Base-by-base conservation (phyloP, 2,113 vertebrate genomes). In the Syrmaticus mikado region DNA sequence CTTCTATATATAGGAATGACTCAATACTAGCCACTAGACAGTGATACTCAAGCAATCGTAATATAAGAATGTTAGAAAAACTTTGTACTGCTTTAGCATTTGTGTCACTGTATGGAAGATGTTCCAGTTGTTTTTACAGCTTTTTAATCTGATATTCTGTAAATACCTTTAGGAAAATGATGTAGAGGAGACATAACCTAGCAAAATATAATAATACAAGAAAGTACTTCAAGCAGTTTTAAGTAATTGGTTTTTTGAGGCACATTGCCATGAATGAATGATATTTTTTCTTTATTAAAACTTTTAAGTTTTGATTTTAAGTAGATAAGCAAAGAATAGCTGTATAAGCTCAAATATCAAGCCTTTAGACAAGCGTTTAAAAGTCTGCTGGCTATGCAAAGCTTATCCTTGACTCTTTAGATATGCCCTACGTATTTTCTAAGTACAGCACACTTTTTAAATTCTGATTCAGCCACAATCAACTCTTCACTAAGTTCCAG, bases 71-170 rank as follows among this genome's bases (percentile, higher is more conserved):
- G 20, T 17, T 94, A 57, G 58, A 84, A 84, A 57, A 78, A 78
- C 3, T 90, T 11, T 68, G 24, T 60, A 25, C n/a, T 93, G 25
- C 61, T 92, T 81, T 95, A 73, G 38, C 52, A 64, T 88, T 46
- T 73, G 8, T 74, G 57, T 32, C 22, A 45, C 34, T 81, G 3
- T 84, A 92, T 75, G n/a, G n/a, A 78, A 92, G 4, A 28, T 66
- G 27, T 82, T 85, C 91, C 24, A 55, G 34, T 84, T 86, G 90
- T 86, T 96, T 88, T 96, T 50, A 58, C 72, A 53, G 57, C 1
- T 7, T 52, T 78, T 84, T 88, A 66, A 53, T 78, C 83, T 93
- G 66, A 57, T 89, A 85, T 76, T 72, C 71, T 89, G 30, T 61
- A 88, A 93, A 81, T 86, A 93, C 34, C 10, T n/a, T 38, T 78